Percentiles rank a stretch among this genome's conserved stretches.
Conservation (phyloP, 2,113 vertebrate genomes). For the Diadophis punctatus region DNA sequence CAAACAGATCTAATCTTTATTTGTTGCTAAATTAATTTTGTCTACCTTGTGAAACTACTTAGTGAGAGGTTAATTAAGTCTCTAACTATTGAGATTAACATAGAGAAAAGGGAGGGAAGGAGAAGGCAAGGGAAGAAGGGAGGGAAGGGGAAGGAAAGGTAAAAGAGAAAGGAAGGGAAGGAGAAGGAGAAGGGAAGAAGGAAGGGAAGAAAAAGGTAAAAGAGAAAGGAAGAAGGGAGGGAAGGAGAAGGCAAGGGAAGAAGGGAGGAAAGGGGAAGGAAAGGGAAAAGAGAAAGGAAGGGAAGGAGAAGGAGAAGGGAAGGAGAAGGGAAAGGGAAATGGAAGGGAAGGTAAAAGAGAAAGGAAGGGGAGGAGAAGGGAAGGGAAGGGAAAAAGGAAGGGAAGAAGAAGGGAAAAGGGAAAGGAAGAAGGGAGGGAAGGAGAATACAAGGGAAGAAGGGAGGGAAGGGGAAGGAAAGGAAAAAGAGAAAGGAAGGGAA, state of each 20-base stretch:
- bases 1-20: not conserved
- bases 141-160: no score
- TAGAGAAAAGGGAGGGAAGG: not conserved
- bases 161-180: fast-evolving
- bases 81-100: not conserved
- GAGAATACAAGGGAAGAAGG: no score
- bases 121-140: no score
- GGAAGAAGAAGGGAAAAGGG: no score
- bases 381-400: not conserved
- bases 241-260: not conserved
- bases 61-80: not conserved
- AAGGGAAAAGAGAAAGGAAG: no score
- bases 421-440: not conserved
- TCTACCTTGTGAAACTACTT: not conserved
- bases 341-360: not conserved
- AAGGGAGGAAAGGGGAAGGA: no score
- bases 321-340: not conserved
- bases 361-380: no score
- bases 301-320: not conserved
- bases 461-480: no score
- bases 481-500: fast-evolving
- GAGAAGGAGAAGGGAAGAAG: fast-evolving
- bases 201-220: fast-evolving
- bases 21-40: not conserved
- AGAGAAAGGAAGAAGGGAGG: no score